phyloP scores from a whole-genome alignment of 2,888 invertebrate genomes.

The Melanotus villosus region DNA sequence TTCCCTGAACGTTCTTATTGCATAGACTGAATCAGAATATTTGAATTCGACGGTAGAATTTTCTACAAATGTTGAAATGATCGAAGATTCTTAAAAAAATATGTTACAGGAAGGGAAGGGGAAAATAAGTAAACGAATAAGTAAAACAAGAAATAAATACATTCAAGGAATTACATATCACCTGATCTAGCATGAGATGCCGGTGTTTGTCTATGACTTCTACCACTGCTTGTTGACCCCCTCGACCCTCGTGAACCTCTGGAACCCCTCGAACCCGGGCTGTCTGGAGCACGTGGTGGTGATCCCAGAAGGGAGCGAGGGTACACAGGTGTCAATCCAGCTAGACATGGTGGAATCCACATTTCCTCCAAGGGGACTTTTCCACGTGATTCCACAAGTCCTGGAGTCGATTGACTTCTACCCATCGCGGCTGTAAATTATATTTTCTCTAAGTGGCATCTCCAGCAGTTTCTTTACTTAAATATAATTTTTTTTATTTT shows the following conservation, averaged over 20 bases:
- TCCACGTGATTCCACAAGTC: constrained; percentile 93
- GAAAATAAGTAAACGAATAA: no score
- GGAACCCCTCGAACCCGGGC: constrained; percentile 65
- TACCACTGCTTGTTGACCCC: constrained; percentile 70
- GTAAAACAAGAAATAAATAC: no score
- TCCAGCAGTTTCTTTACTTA: no score
- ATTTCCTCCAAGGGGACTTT: constrained; percentile 90
- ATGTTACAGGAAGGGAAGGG: no score
- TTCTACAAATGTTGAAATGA: no score
- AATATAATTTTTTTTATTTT: no score
- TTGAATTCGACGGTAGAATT: no score
- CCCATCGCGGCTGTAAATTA: constrained; percentile 87
- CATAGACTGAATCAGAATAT: no score
- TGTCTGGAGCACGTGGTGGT: constrained; percentile 70
- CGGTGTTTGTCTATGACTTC: constrained; percentile 64
- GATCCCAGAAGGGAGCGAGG: constrained; percentile 57
- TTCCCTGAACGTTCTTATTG: not conserved
- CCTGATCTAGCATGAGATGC: constrained; percentile 67
- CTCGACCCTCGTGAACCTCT: constrained; percentile 49
- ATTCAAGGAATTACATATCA: constrained; percentile 52
- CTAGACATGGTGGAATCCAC: constrained; percentile 76
- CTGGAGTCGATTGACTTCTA: constrained; percentile 96
- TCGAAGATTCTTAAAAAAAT: no score
- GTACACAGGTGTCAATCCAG: constrained; percentile 62
- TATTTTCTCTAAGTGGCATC: not conserved